Evolutionary conservation across 2,797 vertebrate species (phyloP), one percentile per base, ranked within the genome.

Genomic region (Falco peregrinus): DNA sequence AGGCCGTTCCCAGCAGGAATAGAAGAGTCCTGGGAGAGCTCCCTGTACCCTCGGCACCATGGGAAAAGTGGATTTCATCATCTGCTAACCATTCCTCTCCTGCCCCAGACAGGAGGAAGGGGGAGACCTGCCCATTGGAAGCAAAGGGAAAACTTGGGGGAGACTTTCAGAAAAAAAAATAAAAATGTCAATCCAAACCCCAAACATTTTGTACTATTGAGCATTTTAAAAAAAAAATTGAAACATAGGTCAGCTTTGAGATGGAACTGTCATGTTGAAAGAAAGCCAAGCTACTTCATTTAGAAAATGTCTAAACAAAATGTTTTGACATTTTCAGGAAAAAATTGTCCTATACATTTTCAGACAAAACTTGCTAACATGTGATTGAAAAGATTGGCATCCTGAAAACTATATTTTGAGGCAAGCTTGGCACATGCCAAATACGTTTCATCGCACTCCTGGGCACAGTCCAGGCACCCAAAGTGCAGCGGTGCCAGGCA

Each of bases 261-360:
- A 70, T 89, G 29, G 19, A 96, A 41, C 50, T 96, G 64, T 83
- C 78, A 61, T 33, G 8, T 57, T 93, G 95, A 95, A 93, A 89
- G 84, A 33, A 86, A 91, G 74, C 76, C 93, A 90, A 93, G 54
- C 56, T 86, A 53, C 56, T 81, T 90, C 43, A 69, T 90, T 96
- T 94, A 91, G 76, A 86, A 93, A 81, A 81, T 91, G 83, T 63
- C 95, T 86, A 94, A 96, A 96, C 88, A 91, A 81, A 96, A 94
- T 90, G 89, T 96, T 95, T 96, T 92, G 84, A 91, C 87, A 45
- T 89, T 75, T 85, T 88, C 69, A 78, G 45, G 70, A 81, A 89
- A 96, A 93, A 92, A 21, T 43, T 63, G 68, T 77, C 93, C 81
- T 10, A 11, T 91, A 74, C 48, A 89, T 83, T 94, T 94, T 94